Evolutionary conservation across 2,888 invertebrate species (phyloP), one percentile per base, ranked within the genome.

Genomic region (Euplagia quadripunctaria): DNA sequence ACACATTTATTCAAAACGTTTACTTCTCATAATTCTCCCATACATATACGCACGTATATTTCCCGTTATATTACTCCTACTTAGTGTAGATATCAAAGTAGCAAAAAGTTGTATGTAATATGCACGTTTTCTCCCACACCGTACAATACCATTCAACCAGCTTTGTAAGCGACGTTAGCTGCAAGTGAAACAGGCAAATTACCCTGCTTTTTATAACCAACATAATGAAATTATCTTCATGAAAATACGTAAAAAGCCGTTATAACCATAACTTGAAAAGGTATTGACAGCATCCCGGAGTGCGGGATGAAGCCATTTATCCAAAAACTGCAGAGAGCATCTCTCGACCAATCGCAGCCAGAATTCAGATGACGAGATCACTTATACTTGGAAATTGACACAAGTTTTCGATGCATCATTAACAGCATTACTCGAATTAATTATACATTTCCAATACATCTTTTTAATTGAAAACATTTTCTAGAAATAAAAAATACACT

Each of bases 381-480:
- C 90, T 93, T 94, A 93, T 95, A 95, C 96, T 94, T 94, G 94
- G 95, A 94, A 95, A 94, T 94, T 89, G 87, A 86, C 88, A 87
- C 88, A 88, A 89, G 89, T 90, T 88, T 90, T 89, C 89, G 90
- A 87, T 89, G 89, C 91, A 90, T 94, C 94, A 94, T 95, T 95
- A 95, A 95, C 93, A 89, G 89, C 92, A 93, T 94, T 93, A 91
- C 88, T 85, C 81, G 94, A 91, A 93, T 95, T 93, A 93, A 94
- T 95, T 93, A 92, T 78, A 83, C 76, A 84, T 91, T 91, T 89
- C 82, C 31, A 31, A 31, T 31, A 31, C 2, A 31, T 90, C 85
- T 78, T 73, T 71, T 76, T 64, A 72, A 79, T 79, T 76, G 73
- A 78, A 80, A 79, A 66, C 81, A 82, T 84, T 84, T 83, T 85